Evolutionary conservation across 2,888 invertebrate genomes (phyloP), one percentile per base, ranked within the genome.

Genomic region (Andrena trimmerana): DNA sequence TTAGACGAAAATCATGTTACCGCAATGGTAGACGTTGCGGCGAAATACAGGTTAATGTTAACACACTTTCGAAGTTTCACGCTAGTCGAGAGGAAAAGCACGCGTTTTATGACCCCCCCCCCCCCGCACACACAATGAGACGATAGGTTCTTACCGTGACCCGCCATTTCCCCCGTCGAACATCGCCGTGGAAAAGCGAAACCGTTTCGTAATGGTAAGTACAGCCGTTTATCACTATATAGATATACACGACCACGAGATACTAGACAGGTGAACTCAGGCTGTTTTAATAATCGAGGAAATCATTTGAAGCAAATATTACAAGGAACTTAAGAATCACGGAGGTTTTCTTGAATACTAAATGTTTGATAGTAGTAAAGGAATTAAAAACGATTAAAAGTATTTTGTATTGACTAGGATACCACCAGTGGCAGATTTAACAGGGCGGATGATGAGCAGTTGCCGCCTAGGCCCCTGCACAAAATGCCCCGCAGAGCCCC

Each of bases 1-100:
- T 24, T 29, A 29, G 5, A n/a, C 7, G 31, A 31, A 66, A 57
- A 48, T 57, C 16, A 20, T 42, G n/a, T 31, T 29, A 27, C 5
- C 36, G 1, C 16, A 57, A 2, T 29, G 42, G 42, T 48, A 73
- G 16, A 73, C n/a, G 33, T 68, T 50, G 4, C 24, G 42, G 8
- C 10, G 57, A 24, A 20, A 6, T 33, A 48, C 57, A 77, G 54
- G 33, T 31, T 63, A 7, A 8, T n/a, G 48, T 65, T 65, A 63
- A 65, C 76, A 71, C 16, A 65, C 57, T 77, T 71, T 50, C 20
- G 62, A 59, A 48, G 71, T 48, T 71, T 65, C 71, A 76, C 24
- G 10, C 54, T 31, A n/a, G 54, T 42, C 63, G 76, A 70, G 59
- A 70, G 70, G 63, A 76, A 76, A 70, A 70, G 70, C 62, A 63